These are phyloP conservation scores for Volucella zonaria DNA, from an alignment of 2,888 invertebrate genomes.

Conservation along the genomic window DNA sequence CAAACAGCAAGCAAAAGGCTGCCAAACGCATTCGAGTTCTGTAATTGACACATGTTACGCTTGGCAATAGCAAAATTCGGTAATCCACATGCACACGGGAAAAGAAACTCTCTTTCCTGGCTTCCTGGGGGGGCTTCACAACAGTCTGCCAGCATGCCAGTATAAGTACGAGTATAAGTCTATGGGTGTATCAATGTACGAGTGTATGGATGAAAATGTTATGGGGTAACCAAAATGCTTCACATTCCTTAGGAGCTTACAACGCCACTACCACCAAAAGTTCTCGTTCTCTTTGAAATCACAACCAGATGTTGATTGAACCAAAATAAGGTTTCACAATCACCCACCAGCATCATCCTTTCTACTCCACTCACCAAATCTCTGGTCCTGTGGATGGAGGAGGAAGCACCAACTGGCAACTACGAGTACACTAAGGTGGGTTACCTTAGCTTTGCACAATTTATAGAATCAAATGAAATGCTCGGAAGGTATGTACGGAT, in stretches of 20 bases:
- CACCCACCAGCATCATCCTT: conserved; percentile 79
- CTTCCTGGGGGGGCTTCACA: conserved; percentile 35
- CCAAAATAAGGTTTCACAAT: conserved; percentile 78
- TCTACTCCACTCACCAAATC: conserved; percentile 73
- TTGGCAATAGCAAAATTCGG: conserved; percentile 76
- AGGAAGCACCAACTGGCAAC: conserved; percentile 44
- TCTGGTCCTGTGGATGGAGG: conserved; percentile 4
- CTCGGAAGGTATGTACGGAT: not conserved
- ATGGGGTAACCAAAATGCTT: not conserved
- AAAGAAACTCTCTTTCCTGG: conserved; percentile 33
- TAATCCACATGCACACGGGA: conserved; percentile 53
- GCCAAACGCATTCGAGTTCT: conserved; percentile 73
- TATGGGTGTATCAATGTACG: too few species aligned
- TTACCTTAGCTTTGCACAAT: conserved; percentile 51
- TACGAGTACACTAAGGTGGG: conserved; percentile 11
- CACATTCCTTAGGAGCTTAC: conserved; percentile 20
- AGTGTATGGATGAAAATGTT: too few species aligned
- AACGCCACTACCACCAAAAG: conserved; percentile 46
- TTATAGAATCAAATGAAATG: conserved; percentile 1
- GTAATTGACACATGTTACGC: conserved; percentile 82
- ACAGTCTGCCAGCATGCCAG: not conserved
- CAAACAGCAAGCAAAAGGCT: conserved; percentile 52
- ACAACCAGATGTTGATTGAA: conserved; percentile 82
- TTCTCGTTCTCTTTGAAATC: conserved; percentile 80
- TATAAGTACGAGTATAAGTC: not conserved